Percentiles rank a stretch among this genome's conserved stretches.
Evolutionary conservation across 2,797 vertebrate species (phyloP).

Genomic region (Enteromius afrohamiltoni): DNA sequence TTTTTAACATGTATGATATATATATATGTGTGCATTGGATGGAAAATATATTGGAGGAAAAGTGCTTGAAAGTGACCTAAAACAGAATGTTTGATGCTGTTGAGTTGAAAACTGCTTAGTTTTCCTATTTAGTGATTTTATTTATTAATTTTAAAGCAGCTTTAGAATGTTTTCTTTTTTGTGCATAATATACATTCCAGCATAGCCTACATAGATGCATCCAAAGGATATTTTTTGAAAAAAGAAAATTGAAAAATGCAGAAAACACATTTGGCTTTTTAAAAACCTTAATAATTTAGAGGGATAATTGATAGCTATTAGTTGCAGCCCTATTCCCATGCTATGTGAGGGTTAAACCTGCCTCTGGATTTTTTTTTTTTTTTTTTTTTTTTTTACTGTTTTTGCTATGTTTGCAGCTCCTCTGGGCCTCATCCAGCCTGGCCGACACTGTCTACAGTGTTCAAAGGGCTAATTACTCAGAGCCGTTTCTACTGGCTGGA

Average conservation of each 20-base stretch:
- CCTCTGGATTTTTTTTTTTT: not conserved
- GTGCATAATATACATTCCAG: not conserved
- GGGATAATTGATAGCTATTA: not conserved
- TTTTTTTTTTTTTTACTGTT: not conserved
- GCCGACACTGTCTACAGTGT: slow-evolving; percentile 62
- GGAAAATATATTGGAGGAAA: not conserved
- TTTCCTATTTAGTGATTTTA: not conserved
- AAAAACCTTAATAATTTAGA: not conserved
- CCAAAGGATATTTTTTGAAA: not conserved
- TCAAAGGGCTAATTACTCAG: slow-evolving; percentile 71
- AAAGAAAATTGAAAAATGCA: not conserved
- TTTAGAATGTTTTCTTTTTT: not conserved
- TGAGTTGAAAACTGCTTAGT: not conserved
- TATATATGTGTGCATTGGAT: not conserved
- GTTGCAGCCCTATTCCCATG: not conserved
- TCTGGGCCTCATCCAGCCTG: slow-evolving; percentile 50
- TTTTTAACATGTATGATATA: not conserved
- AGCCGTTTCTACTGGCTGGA: slow-evolving; percentile 56
- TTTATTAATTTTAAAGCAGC: not conserved
- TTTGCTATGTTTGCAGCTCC: slow-evolving; percentile 39
- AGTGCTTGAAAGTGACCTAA: not conserved
- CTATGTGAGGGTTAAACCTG: not conserved
- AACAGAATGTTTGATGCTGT: not conserved
- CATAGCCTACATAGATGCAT: not conserved
- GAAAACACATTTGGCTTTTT: not conserved